Evolutionary conservation across 2,113 vertebrate species (phyloP).

Genomic region (Oncorhynchus mykiss): DNA sequence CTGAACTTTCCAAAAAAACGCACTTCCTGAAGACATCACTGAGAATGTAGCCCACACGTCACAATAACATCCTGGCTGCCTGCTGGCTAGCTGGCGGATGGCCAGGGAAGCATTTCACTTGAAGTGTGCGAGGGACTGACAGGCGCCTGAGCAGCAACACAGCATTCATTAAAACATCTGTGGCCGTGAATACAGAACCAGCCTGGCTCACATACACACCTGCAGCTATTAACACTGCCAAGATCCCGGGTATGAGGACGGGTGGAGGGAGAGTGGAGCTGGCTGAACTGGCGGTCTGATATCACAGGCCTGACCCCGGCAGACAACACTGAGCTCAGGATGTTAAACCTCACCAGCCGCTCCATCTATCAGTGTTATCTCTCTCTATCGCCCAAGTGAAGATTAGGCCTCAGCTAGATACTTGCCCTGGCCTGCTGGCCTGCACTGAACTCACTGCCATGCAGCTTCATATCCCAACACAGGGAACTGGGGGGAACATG

Average conservation of each 20-base stretch:
- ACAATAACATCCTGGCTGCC: slow-evolving; percentile 1
- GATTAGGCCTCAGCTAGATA: slow-evolving; percentile 59
- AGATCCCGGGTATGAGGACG: slow-evolving; percentile 44
- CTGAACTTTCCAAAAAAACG: neutral
- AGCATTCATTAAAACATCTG: slow-evolving; percentile 23
- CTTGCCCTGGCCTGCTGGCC: slow-evolving; percentile 20
- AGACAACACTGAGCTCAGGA: slow-evolving; percentile 61
- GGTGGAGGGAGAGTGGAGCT: slow-evolving; percentile 14
- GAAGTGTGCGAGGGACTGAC: slow-evolving; percentile 49
- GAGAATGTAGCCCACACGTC: slow-evolving; percentile 23
- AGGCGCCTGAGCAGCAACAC: slow-evolving; percentile 32
- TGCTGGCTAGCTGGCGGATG: slow-evolving; percentile 26
- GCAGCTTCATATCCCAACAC: neutral
- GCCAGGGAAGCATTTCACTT: slow-evolving; percentile 49
- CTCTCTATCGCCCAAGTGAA: slow-evolving; percentile 56
- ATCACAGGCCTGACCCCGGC: slow-evolving; percentile 57
- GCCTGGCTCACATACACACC: slow-evolving; percentile 36
- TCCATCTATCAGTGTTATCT: slow-evolving; percentile 72
- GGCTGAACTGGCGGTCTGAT: slow-evolving; percentile 48
- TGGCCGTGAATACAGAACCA: slow-evolving; percentile 37
- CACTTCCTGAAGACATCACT: slow-evolving; percentile 7
- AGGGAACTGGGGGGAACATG: neutral
- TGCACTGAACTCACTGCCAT: neutral
- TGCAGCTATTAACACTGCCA: slow-evolving; percentile 54
- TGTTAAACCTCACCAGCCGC: slow-evolving; percentile 62